Evolutionary conservation across 2,113 vertebrate species (phyloP), one percentile per base, ranked within the genome.

Genomic region (Chlorocebus sabaeus): DNA sequence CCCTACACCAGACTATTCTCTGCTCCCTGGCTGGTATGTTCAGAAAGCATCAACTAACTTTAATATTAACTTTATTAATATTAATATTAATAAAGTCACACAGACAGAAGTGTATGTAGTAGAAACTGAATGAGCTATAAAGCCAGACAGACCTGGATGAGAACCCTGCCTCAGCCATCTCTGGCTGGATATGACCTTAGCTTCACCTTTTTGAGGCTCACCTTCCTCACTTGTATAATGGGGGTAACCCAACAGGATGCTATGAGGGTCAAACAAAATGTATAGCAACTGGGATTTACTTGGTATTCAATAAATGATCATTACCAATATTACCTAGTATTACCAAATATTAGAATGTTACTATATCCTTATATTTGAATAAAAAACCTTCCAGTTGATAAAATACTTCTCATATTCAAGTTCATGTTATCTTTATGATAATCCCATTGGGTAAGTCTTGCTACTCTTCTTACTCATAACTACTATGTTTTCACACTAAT

Each of bases 401-500:
- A 96, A 79, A 92, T 73, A 55, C 8, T 48, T 96, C 92, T 87
- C 48, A 72, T 30, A 59, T 9, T 27, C 89, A 94, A 85, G 25
- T 89, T 81, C 45, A 72, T 23, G 50, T 61, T 88, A 94, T 59
- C 57, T 59, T 96, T 40, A 59, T 12, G 38, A 84, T 96, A 95
- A 88, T 38, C 72, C 81, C 52, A 96, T 55, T n/a, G 72, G 38
- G 22, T 85, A 67, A 79, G 93, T 68, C 83, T 35, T 95, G 43
- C 72, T 76, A 73, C 89, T 68, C 25, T 79, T 90, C 68, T 85
- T 73, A 67, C 94, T 96, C 91, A 85, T 81, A 96, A 96, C 45
- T 64, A 68, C 85, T 97, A 38, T 93, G 35, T 79, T 96, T 96
- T 79, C 68, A 91, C 30, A 93, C 43, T 85, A 94, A 84, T 93